Evolutionary conservation across 2,888 invertebrate species (phyloP).

Genomic region (Lycophotia porphyrea): DNA sequence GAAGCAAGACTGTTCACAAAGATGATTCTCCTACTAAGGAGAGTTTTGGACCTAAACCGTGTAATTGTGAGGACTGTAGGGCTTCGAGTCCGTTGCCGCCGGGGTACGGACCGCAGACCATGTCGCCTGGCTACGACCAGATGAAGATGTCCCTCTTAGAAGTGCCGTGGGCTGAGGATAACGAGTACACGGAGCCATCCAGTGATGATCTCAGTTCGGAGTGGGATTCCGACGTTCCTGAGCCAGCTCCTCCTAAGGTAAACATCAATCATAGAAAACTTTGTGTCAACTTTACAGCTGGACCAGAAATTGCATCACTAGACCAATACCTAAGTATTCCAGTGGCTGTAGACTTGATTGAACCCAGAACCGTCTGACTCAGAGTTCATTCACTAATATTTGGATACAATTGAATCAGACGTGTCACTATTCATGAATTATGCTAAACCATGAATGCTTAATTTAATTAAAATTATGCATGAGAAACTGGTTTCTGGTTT

Average conservation of each 20-base stretch:
- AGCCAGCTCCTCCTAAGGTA: constrained; percentile 85
- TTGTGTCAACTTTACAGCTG: neutral
- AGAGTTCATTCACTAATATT: constrained; percentile 25
- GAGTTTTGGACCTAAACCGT: constrained; percentile 82
- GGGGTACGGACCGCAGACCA: constrained; percentile 84
- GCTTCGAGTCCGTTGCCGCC: constrained; percentile 89
- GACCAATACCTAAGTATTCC: neutral
- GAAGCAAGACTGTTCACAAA: constrained; percentile 79
- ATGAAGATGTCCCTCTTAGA: constrained; percentile 94
- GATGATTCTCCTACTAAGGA: constrained; percentile 78
- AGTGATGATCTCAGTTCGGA: constrained; percentile 97
- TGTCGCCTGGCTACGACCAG: constrained; percentile 94
- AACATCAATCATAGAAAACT: constrained; percentile 73
- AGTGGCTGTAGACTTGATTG: neutral
- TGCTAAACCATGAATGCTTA: constrained; percentile 11
- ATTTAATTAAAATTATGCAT: constrained; percentile 19
- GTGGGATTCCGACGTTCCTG: constrained; percentile 96
- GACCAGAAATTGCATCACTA: neutral
- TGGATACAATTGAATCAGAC: neutral
- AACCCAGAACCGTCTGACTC: constrained; percentile 12
- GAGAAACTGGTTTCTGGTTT: constrained; percentile 11
- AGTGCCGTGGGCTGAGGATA: constrained; percentile 93
- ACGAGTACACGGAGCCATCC: constrained; percentile 94
- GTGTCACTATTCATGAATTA: constrained; percentile 10
- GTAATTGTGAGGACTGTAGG: constrained; percentile 87